Percentiles rank a stretch among this genome's conserved stretches.
These are phyloP conservation scores for Maccullochella peelii DNA, from an alignment of 2,113 vertebrate species.

Conservation along the genomic window DNA sequence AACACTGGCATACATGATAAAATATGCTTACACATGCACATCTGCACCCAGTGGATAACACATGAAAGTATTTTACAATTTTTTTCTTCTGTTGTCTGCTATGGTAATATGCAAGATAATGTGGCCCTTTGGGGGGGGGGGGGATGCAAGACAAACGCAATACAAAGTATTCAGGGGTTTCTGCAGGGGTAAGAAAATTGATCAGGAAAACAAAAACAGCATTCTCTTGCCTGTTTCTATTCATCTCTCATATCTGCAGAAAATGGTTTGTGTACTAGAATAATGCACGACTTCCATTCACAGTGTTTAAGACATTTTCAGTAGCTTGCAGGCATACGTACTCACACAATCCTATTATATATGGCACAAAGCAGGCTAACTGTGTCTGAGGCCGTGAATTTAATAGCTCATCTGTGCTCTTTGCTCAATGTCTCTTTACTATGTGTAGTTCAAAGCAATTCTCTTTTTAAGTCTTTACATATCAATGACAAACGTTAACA, in stretches of 20 bases:
- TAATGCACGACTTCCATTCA: conserved; percentile 32
- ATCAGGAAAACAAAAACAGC: conserved; percentile 54
- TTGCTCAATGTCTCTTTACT: conserved; percentile 17
- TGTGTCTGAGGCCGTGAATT: conserved; percentile 40
- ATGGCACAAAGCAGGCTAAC: conserved; percentile 48
- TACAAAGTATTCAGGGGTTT: conserved; percentile 38
- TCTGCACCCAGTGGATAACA: conserved; percentile 60
- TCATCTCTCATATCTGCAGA: conserved; percentile 50
- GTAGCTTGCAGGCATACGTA: conserved; percentile 14
- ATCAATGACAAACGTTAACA: neutral
- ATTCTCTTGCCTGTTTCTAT: conserved; percentile 31
- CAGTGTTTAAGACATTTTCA: conserved; percentile 19
- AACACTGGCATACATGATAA: conserved; percentile 53
- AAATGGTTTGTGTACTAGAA: conserved; percentile 18
- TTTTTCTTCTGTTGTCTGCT: conserved; percentile 56
- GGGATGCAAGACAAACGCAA: conserved; percentile 49
- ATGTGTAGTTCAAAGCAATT: conserved; percentile 34
- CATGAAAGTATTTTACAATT: conserved; percentile 59
- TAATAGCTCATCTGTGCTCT: conserved; percentile 36
- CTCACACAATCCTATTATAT: conserved; percentile 40
- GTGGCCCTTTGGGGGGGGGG: conserved; percentile 48
- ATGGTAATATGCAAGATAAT: conserved; percentile 65
- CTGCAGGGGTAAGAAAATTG: conserved; percentile 52
- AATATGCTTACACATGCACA: conserved; percentile 63
- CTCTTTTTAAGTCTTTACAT: conserved; percentile 14